These are phyloP conservation scores for Temnothorax longispinosus DNA, from an alignment of 1,140 invertebrate species.

Conservation along the genomic window DNA sequence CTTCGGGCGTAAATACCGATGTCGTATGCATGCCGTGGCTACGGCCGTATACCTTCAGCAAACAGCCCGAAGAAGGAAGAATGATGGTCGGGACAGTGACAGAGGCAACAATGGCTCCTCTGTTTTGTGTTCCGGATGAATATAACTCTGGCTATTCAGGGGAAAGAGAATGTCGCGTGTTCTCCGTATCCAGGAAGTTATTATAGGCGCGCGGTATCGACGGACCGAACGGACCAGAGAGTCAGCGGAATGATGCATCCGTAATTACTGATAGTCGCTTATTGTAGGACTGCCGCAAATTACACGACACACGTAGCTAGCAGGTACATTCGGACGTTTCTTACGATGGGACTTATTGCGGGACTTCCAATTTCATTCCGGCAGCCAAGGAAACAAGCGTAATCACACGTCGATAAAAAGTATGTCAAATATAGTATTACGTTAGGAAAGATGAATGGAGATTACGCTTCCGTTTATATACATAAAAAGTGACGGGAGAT, in stretches of 20 bases:
- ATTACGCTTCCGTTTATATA: not conserved
- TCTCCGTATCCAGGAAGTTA: constrained; percentile 31
- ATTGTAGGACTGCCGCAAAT: constrained; percentile 22
- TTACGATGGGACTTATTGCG: not conserved
- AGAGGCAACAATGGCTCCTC: constrained; percentile 34
- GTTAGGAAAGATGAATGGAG: not conserved
- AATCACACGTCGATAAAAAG: constrained; percentile 19
- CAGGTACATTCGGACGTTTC: constrained; percentile 6
- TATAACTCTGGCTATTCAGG: constrained; percentile 21
- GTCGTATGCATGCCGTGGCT: constrained; percentile 38
- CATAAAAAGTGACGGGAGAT: not conserved
- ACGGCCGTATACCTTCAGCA: not conserved
- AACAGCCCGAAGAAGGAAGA: constrained; percentile 23
- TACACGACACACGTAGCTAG: not conserved
- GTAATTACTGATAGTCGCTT: constrained; percentile 47
- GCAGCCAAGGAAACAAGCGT: not conserved
- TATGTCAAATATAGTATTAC: not conserved
- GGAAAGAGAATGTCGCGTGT: constrained; percentile 36
- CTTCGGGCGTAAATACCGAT: constrained; percentile 26
- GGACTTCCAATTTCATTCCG: constrained; percentile 2
- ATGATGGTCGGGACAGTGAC: constrained; percentile 44
- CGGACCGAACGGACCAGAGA: not conserved
- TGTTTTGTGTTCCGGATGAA: constrained; percentile 12
- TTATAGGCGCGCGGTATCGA: constrained; percentile 39
- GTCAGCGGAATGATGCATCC: constrained; percentile 16